Evolutionary conservation across 2,888 invertebrate genomes (phyloP).

Genomic region (Synergus laeviventris): DNA sequence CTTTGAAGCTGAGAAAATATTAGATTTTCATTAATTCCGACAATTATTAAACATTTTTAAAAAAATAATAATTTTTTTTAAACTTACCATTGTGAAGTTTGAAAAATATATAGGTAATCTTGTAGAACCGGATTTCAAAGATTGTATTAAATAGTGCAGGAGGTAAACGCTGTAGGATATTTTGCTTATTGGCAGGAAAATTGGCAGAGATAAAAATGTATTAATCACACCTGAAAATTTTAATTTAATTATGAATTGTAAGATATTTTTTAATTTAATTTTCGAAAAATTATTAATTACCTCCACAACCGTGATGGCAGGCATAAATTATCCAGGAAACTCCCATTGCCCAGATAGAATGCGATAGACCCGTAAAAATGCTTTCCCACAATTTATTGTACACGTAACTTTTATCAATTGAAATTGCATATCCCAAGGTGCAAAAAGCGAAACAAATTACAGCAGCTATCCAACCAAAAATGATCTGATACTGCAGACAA

Average conservation of each 20-base stretch:
- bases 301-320: slow-evolving; percentile 77
- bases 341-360: slow-evolving; percentile 76
- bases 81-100: slow-evolving; percentile 46
- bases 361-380: slow-evolving; percentile 74
- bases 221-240: slow-evolving; percentile 48
- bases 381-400: slow-evolving; percentile 70
- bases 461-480: slow-evolving; percentile 56
- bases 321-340: slow-evolving; percentile 78
- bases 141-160: slow-evolving; percentile 51
- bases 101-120: slow-evolving; percentile 48
- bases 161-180: slow-evolving; percentile 57
- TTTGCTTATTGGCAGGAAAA: slow-evolving; percentile 55
- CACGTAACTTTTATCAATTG: slow-evolving; percentile 66
- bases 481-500: slow-evolving; percentile 45
- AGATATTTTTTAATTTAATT: neutral
- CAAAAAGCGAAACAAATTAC: slow-evolving; percentile 52
- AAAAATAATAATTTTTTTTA: neutral
- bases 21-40: neutral
- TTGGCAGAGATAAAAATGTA: slow-evolving; percentile 53
- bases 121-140: slow-evolving; percentile 40
- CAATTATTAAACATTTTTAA: neutral
- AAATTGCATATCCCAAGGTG: slow-evolving; percentile 55
- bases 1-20: slow-evolving; percentile 40
- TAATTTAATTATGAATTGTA: neutral
- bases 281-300: neutral